Conservation (phyloP, 2,888 invertebrate genomes). For the Yponomeuta cagnagella region DNA sequence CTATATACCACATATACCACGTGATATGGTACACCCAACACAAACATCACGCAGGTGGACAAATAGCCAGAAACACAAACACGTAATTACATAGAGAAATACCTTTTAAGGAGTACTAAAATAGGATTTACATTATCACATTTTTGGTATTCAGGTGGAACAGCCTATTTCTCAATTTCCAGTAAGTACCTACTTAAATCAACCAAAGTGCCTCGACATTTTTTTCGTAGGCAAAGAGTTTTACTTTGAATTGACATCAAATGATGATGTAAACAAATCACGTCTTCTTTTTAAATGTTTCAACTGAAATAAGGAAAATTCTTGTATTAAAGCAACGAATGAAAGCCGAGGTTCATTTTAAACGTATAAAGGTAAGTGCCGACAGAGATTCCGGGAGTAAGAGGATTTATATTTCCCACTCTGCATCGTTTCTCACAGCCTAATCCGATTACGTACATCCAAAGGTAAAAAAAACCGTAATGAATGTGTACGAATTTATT, state of each 20-base stretch:
- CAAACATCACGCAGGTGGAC: too few relatives aligned
- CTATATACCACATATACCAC: too few relatives aligned
- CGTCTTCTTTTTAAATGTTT: neutral
- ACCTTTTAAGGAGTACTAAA: too few relatives aligned
- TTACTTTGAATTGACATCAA: neutral
- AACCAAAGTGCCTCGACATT: neutral
- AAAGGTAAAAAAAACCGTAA: neutral
- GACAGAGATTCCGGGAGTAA: neutral
- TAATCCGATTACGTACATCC: neutral
- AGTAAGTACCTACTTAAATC: neutral
- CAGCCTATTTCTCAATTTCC: neutral
- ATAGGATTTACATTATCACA: too few relatives aligned
- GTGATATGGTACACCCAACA: too few relatives aligned
- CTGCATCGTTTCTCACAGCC: neutral
- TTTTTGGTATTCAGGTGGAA: too few relatives aligned
- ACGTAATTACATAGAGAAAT: too few relatives aligned
- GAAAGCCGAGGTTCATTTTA: neutral
- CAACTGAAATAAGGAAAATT: neutral
- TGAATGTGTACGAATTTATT: neutral
- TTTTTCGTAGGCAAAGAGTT: neutral
- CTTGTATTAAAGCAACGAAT: neutral
- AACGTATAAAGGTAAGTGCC: slow-evolving; percentile 3
- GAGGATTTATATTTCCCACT: slow-evolving; percentile 3
- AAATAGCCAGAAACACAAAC: too few relatives aligned
- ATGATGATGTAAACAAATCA: neutral